Percentiles rank a stretch among this genome's conserved stretches.
phyloP scores from a whole-genome alignment of 2,113 vertebrate species.

The Semicossyphus pulcher region DNA sequence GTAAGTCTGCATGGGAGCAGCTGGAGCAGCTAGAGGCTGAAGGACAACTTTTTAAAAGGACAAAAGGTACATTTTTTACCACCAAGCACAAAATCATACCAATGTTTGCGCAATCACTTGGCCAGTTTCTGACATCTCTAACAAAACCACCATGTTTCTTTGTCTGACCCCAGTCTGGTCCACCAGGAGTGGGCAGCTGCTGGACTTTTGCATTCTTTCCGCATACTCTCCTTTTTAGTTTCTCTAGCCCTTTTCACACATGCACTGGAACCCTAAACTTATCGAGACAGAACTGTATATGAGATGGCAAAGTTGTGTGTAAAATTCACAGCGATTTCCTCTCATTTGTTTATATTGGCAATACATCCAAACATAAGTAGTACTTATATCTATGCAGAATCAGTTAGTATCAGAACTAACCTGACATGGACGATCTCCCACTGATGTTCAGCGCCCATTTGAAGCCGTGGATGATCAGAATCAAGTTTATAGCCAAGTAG shows the following conservation, averaged over 20 bases:
- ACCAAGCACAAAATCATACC: not conserved
- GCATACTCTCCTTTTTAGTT: not conserved
- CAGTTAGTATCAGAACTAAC: too few relatives aligned
- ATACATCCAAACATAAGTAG: too few relatives aligned
- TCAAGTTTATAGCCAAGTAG: too few relatives aligned
- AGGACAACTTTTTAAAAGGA: conserved; percentile 35
- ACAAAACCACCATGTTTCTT: not conserved
- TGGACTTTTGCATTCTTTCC: not conserved
- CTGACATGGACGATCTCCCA: too few relatives aligned
- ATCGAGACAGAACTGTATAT: not conserved
- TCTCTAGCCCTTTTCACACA: not conserved
- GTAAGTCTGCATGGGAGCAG: not conserved
- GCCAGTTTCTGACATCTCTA: not conserved
- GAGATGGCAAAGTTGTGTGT: not conserved
- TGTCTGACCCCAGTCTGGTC: not conserved
- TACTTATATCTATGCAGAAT: too few relatives aligned
- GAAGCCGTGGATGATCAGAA: too few relatives aligned
- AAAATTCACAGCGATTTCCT: too few relatives aligned
- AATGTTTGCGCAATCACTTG: not conserved
- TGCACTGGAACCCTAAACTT: not conserved
- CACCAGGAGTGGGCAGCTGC: conserved; percentile 3
- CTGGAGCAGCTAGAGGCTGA: conserved; percentile 14
- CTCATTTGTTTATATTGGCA: too few relatives aligned
- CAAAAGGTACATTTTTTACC: not conserved
- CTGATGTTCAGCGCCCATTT: too few relatives aligned